These are phyloP conservation scores for Oithona nana DNA, from an alignment of 2,888 invertebrate species.

Conservation along the genomic window DNA sequence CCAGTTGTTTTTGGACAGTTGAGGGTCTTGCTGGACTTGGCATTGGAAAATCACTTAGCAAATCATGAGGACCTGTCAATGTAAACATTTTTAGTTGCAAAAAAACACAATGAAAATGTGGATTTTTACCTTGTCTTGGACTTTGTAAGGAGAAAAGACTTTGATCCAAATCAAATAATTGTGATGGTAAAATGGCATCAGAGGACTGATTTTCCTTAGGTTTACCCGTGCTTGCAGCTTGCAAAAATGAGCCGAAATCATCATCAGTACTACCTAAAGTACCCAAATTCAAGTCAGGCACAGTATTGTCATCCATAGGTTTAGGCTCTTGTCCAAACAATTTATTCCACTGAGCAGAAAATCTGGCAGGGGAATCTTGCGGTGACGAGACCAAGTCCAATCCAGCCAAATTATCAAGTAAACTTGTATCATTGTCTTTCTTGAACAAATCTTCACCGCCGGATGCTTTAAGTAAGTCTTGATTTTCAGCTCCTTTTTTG, in stretches of 20 bases:
- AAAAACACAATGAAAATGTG: background rate
- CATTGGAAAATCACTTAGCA: conserved; percentile 1
- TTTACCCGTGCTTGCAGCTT: background rate
- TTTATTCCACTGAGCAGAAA: conserved; percentile 13
- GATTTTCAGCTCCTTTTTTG: background rate
- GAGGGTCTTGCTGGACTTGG: background rate
- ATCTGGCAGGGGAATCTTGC: background rate
- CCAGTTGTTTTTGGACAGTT: background rate
- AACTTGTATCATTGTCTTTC: no score
- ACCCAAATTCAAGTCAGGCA: background rate
- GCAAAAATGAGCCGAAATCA: background rate
- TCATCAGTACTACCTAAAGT: background rate
- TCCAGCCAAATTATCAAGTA: background rate
- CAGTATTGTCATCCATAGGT: background rate
- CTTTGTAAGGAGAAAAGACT: background rate
- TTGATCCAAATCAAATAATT: conserved; percentile 12
- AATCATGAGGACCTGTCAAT: background rate
- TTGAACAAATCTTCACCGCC: no score
- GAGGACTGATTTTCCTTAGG: background rate
- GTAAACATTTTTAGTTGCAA: background rate
- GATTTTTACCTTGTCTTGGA: background rate
- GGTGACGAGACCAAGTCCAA: background rate
- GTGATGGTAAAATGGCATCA: conserved; percentile 6
- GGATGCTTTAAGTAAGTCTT: no score
- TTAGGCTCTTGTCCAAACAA: background rate